phyloP scores from a whole-genome alignment of 2,797 vertebrate genomes.

The Myotis daubentonii region DNA sequence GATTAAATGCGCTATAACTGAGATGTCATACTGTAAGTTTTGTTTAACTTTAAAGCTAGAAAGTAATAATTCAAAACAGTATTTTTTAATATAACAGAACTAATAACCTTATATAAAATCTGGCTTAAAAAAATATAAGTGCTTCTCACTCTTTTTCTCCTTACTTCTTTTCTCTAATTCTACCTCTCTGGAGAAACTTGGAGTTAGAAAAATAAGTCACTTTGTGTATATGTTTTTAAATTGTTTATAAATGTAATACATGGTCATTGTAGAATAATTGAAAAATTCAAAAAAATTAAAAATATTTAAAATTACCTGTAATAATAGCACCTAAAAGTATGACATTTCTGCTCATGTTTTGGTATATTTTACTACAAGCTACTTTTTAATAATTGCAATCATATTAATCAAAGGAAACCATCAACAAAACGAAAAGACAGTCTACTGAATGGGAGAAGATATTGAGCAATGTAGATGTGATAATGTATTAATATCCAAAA shows the following conservation, averaged over 20 bases:
- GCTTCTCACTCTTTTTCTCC: constrained; percentile 20
- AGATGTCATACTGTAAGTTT: neutral
- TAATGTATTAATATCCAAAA: neutral
- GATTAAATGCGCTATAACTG: neutral
- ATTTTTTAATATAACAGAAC: neutral
- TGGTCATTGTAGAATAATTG: constrained; percentile 1
- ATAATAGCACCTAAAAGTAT: neutral
- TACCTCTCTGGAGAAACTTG: constrained; percentile 33
- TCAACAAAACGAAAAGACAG: neutral
- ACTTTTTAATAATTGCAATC: neutral
- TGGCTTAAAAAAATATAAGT: neutral
- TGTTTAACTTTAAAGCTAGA: constrained; percentile 28
- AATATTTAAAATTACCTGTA: constrained; percentile 12
- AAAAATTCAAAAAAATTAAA: neutral
- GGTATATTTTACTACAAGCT: neutral
- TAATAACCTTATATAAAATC: neutral
- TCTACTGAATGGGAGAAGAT: neutral
- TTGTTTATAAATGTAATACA: neutral
- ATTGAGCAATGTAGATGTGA: neutral
- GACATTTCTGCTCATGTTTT: neutral
- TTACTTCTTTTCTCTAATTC: neutral
- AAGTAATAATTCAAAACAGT: constrained; percentile 34
- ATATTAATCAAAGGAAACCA: neutral
- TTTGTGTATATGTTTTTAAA: neutral
- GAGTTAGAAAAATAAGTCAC: constrained; percentile 1